Percentiles rank a stretch among this genome's conserved stretches.
These are phyloP conservation scores for Sander vitreus DNA, from an alignment of 2,113 vertebrate genomes.

Conservation along the genomic window DNA sequence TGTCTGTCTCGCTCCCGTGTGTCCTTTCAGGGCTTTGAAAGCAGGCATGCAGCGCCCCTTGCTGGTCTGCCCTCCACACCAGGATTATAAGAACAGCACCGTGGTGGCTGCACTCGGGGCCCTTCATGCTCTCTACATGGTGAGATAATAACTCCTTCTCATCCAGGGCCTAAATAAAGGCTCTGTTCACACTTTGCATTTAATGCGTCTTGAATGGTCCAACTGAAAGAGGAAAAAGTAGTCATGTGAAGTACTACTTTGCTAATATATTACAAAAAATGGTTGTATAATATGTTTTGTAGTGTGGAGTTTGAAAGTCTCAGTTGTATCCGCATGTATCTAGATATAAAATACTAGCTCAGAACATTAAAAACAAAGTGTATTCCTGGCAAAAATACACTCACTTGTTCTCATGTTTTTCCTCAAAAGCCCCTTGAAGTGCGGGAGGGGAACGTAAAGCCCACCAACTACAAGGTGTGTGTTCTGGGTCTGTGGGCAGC, in stretches of 20 bases:
- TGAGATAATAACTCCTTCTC: conserved; percentile 55
- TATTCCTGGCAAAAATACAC: not conserved
- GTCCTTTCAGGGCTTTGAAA: conserved; percentile 82
- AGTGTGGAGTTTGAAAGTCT: not conserved
- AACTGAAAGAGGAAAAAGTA: not conserved
- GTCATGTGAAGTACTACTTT: not conserved
- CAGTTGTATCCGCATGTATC: not conserved
- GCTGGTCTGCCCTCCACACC: conserved; percentile 83
- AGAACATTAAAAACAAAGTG: not conserved
- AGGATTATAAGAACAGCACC: conserved; percentile 74
- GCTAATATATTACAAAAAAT: not conserved
- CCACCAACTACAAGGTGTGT: conserved; percentile 75
- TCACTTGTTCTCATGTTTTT: not conserved
- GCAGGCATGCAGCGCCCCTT: conserved; percentile 85
- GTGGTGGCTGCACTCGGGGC: conserved; percentile 84
- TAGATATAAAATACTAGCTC: not conserved
- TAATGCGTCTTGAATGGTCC: not conserved
- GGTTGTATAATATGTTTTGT: not conserved
- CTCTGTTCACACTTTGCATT: not conserved
- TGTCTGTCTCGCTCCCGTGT: not conserved
- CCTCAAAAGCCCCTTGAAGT: conserved; percentile 83
- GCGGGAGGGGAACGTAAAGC: conserved; percentile 75
- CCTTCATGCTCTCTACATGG: conserved; percentile 86
- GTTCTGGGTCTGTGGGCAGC: conserved; percentile 83
- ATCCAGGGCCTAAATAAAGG: not conserved